Percentiles rank a stretch among this genome's conserved stretches.
Conservation (phyloP, 2,888 invertebrate genomes). For the Mesorhabditis belari region DNA sequence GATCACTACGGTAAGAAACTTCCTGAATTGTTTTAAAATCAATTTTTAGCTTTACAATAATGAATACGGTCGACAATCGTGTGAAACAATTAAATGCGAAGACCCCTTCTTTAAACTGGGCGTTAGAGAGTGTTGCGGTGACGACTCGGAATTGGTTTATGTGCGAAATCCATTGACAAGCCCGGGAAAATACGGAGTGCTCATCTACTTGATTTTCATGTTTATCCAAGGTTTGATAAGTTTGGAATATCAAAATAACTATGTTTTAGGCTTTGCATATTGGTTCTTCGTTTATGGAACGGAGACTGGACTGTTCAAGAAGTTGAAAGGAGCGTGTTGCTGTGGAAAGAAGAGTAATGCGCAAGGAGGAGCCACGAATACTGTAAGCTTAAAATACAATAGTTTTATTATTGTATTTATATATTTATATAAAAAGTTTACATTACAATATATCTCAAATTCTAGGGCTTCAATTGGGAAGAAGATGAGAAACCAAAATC, state of each 20-base stretch:
- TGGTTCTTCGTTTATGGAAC: constrained; percentile 23
- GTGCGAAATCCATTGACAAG: constrained; percentile 14
- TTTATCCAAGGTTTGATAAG: constrained; percentile 16
- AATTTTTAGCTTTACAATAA: constrained; percentile 31
- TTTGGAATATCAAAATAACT: background rate
- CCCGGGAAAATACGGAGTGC: constrained; percentile 24
- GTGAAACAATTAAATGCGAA: constrained; percentile 27
- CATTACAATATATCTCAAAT: background rate
- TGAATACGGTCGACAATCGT: constrained; percentile 35
- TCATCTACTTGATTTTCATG: constrained; percentile 30
- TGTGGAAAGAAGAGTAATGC: constrained; percentile 5
- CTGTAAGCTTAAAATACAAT: background rate
- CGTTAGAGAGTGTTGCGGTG: constrained; percentile 22
- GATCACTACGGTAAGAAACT: constrained; percentile 12
- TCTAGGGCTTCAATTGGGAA: constrained; percentile 1
- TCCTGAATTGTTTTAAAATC: background rate
- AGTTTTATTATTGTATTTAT: too few relatives aligned
- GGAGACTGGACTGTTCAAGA: constrained; percentile 11
- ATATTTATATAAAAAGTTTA: too few relatives aligned
- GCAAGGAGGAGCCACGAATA: background rate
- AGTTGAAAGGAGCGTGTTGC: background rate
- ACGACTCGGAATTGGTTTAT: background rate
- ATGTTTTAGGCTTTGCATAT: constrained; percentile 19
- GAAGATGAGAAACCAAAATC: background rate
- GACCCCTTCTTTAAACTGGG: constrained; percentile 18